These are phyloP conservation scores for Ctenoplectra terminalis DNA, from an alignment of 1,140 invertebrate species.

Conservation along the genomic window DNA sequence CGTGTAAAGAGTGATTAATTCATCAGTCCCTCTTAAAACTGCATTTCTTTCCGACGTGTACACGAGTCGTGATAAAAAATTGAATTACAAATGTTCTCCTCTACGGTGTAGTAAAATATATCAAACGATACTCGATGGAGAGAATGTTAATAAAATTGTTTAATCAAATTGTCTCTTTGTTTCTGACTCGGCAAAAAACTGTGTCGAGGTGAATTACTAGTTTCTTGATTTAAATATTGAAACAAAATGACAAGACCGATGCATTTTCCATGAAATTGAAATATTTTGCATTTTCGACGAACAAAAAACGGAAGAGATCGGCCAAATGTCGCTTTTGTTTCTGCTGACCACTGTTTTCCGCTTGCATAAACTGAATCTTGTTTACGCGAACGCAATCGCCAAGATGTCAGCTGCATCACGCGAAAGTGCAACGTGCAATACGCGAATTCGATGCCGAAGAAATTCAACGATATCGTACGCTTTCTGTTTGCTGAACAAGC, in stretches of 20 bases:
- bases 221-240: too few relatives aligned
- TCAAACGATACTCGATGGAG: too few relatives aligned
- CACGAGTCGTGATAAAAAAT: too few relatives aligned
- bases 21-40: too few relatives aligned
- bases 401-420: constrained; percentile 2
- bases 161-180: too few relatives aligned
- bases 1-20: too few relatives aligned
- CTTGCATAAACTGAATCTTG: constrained; percentile 23
- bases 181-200: too few relatives aligned
- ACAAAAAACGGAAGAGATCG: not conserved
- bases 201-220: too few relatives aligned
- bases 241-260: not conserved
- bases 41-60: too few relatives aligned
- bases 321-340: not conserved
- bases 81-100: too few relatives aligned
- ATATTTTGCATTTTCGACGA: not conserved
- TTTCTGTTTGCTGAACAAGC: not conserved
- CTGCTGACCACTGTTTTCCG: not conserved
- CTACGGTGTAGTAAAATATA: too few relatives aligned
- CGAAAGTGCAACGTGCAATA: constrained; percentile 15
- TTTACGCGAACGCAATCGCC: constrained; percentile 22
- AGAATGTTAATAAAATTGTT: too few relatives aligned
- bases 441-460: not conserved
- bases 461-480: not conserved
- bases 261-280: not conserved